Evolutionary conservation across 1,140 invertebrate species (phyloP).

Genomic region (Drosophila miranda): DNA sequence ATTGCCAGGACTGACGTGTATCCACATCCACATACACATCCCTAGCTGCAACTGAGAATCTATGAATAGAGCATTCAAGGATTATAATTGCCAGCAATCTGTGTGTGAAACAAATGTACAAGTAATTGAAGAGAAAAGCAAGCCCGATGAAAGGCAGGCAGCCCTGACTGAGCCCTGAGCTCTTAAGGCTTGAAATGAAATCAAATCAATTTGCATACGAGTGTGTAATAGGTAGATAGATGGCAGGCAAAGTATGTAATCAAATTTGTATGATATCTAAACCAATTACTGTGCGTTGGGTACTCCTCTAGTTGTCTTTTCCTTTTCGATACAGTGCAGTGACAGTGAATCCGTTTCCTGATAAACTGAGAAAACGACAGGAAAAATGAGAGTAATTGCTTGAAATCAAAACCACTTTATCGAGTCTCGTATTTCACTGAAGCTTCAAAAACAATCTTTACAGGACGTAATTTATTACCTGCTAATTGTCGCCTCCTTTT

Average conservation of each 20-base stretch:
- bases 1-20: constrained; percentile 12
- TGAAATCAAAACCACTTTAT: no score
- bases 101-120: not conserved
- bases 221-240: not conserved
- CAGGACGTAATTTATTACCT: no score
- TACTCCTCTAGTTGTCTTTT: no score
- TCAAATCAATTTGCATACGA: constrained; percentile 12
- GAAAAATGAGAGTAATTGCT: no score
- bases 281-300: no score
- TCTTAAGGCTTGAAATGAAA: constrained; percentile 19
- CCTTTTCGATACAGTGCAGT: no score
- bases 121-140: constrained; percentile 39
- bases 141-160: constrained; percentile 34
- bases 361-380: no score
- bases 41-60: not conserved
- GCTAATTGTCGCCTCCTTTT: no score
- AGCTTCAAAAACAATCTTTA: no score
- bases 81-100: constrained; percentile 35
- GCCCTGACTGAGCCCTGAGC: constrained; percentile 22
- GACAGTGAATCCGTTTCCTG: no score
- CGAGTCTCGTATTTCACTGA: no score
- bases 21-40: not conserved
- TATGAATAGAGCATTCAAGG: constrained; percentile 23
- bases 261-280: no score
- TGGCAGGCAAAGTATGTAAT: constrained; percentile 9